Evolutionary conservation across 2,113 vertebrate species (phyloP).

Genomic region (Cheirogaleus medius): DNA sequence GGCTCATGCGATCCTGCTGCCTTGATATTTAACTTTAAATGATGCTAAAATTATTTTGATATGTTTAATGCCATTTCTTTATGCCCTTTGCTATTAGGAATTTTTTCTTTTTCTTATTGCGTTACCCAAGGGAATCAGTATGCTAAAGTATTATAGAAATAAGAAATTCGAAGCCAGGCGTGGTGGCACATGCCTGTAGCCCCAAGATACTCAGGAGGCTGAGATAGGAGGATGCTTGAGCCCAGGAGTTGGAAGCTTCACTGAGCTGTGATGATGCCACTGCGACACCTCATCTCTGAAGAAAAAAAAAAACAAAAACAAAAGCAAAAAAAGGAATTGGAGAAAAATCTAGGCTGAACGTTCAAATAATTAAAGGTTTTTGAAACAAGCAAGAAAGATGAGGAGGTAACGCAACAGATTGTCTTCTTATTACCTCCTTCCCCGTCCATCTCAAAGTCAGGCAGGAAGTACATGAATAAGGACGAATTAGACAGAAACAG

Average conservation of each 20-base stretch:
- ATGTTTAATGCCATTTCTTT: not conserved
- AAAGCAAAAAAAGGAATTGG: not conserved
- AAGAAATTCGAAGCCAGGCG: no score
- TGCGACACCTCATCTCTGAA: no score
- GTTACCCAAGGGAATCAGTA: not conserved
- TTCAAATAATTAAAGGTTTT: not conserved
- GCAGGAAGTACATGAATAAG: not conserved
- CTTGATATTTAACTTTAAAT: not conserved
- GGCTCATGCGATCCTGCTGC: no score
- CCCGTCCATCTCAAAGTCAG: not conserved
- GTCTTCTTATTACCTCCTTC: no score
- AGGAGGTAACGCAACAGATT: fast-evolving
- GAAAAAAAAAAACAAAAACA: no score
- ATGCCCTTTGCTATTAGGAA: not conserved
- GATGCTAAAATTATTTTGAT: not conserved
- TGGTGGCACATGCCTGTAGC: no score
- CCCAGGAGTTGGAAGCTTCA: no score
- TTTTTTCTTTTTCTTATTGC: not conserved
- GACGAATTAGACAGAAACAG: no score
- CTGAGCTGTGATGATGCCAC: no score
- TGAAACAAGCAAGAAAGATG: not conserved
- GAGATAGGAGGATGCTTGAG: no score
- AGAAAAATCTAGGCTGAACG: not conserved
- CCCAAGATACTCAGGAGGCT: no score
- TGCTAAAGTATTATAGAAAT: not conserved